Evolutionary conservation across 2,888 invertebrate genomes (phyloP), one percentile per base, ranked within the genome.

Genomic region (Hemaris fuciformis): DNA sequence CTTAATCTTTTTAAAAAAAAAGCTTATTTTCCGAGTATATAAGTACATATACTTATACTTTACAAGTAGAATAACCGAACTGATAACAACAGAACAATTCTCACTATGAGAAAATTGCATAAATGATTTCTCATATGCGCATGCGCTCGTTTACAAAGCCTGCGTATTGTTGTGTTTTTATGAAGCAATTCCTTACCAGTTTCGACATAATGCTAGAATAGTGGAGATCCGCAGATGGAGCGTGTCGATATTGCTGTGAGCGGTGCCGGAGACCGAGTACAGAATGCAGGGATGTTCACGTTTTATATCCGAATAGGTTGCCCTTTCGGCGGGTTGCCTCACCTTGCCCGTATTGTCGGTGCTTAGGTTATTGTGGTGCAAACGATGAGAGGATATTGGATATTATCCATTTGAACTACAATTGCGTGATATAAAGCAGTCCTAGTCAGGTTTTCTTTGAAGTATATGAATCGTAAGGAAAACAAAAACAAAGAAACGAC

Each of bases 311-410:
- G 79, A 79, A 78, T 79, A 75, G 79, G 77, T 77, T 91, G 90
- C 91, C 91, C 91, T 91, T 91, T 91, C 74, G 76, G 77, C 78
- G 74, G 78, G 84, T 89, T 89, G 88, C 90, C 77, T 88, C 89
- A 91, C 89, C 86, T 88, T 88, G 89, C 84, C 81, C 86, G 84
- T 82, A 87, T 88, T 88, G 84, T 84, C 74, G 81, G 81, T 81
- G 81, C 77, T 83, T 77, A 78, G 83, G 79, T 72, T 77, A 71
- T 69, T 64, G 58, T 65, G 77, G 81, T 71, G 65, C 74, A 84
- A 86, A 76, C 69, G 68, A 79, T 64, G 72, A 74, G 74, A 75
- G 70, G 62, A 62, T 66, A 68, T 67, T 69, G n/a, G n/a, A n/a
- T 63, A 68, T 67, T 69, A 61, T 69, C 22, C 61, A 8, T n/a